Evolutionary conservation across 2,888 invertebrate species (phyloP).

Genomic region (Trichopria drosophilae): DNA sequence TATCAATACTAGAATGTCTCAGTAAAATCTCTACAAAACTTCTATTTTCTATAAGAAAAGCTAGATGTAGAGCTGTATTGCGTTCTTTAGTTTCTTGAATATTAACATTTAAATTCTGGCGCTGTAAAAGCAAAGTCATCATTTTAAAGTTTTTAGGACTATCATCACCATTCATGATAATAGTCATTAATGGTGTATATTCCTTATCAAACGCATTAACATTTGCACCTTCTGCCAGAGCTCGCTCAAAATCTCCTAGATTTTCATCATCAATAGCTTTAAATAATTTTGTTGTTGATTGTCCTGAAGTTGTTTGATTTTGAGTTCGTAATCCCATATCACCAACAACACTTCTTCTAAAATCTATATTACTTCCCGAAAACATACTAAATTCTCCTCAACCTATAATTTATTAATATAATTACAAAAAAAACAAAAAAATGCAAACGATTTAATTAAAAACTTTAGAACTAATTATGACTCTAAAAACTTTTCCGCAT

Average conservation of each 20-base stretch:
- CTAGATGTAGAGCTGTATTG: slow-evolving; percentile 6
- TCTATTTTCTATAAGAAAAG: neutral
- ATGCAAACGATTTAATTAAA: slow-evolving; percentile 24
- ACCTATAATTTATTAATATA: slow-evolving; percentile 21
- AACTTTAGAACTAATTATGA: slow-evolving; percentile 15
- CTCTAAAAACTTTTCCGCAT: slow-evolving; percentile 27
- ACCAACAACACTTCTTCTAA: slow-evolving; percentile 4
- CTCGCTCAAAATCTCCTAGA: slow-evolving; percentile 19
- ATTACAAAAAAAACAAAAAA: slow-evolving; percentile 24
- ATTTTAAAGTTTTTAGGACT: no score
- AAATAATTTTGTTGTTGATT: slow-evolving; percentile 18
- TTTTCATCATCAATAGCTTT: slow-evolving; percentile 21
- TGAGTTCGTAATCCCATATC: slow-evolving; percentile 8
- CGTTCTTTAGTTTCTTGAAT: neutral
- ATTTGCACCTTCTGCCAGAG: slow-evolving; percentile 15
- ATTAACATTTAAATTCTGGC: slow-evolving; percentile 5
- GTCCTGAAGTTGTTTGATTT: slow-evolving; percentile 17
- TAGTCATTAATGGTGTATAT: slow-evolving; percentile 11
- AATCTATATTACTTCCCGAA: slow-evolving; percentile 4
- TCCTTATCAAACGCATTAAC: slow-evolving; percentile 18
- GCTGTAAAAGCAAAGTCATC: slow-evolving; percentile 4
- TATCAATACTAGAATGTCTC: slow-evolving; percentile 5
- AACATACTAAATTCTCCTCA: slow-evolving; percentile 12
- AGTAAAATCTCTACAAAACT: slow-evolving; percentile 5
- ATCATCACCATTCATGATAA: neutral